These are phyloP conservation scores for Sminthurinus aureus DNA, from an alignment of 2,888 invertebrate species.

Conservation along the genomic window DNA sequence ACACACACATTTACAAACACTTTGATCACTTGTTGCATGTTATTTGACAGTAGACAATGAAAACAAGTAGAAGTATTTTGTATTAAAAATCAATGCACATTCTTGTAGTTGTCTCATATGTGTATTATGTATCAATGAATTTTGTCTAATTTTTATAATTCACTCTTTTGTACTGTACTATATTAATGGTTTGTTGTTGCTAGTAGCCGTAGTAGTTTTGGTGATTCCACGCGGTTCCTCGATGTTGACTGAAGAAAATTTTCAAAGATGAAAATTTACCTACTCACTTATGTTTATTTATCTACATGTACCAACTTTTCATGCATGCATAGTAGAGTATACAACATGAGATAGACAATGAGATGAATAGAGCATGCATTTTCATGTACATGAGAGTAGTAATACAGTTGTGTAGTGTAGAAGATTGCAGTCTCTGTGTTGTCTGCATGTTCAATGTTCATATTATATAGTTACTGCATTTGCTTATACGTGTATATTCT, in stretches of 20 bases:
- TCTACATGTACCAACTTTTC: too few species aligned
- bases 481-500: too few species aligned
- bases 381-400: not conserved
- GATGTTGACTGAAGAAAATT: not conserved
- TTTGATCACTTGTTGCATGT: too few species aligned
- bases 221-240: conserved; percentile 2
- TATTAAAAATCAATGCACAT: not conserved
- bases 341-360: not conserved
- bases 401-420: not conserved
- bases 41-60: not conserved
- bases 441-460: too few species aligned
- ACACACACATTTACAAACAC: too few species aligned
- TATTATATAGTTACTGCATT: too few species aligned
- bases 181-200: not conserved
- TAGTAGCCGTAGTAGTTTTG: not conserved
- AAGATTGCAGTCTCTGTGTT: too few species aligned
- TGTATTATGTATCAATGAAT: too few species aligned
- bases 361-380: not conserved
- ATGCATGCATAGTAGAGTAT: not conserved
- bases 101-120: not conserved
- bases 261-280: not conserved
- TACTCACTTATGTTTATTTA: too few species aligned
- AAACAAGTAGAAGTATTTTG: not conserved
- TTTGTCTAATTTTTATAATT: too few species aligned
- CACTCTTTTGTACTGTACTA: not conserved